Evolutionary conservation across 2,888 invertebrate species (phyloP), one percentile per base, ranked within the genome.

Genomic region (Polietes domitor): DNA sequence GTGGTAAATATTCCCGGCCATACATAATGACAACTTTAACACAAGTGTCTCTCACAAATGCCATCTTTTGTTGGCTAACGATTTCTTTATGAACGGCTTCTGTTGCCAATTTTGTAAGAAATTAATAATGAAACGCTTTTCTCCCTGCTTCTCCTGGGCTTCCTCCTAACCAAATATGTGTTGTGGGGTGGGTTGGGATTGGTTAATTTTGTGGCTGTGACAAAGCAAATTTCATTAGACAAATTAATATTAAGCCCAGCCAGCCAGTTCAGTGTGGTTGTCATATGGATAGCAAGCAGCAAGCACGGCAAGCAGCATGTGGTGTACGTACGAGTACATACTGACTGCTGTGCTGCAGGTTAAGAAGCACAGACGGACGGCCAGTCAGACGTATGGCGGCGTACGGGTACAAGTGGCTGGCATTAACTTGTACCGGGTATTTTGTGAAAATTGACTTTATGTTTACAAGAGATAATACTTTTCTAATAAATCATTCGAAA

Each of bases 381-480:
- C 9, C 4, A 32, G 32, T 32, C 5, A 32, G 32, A 9, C 32
- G 9, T n/a, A n/a, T n/a, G 32, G 70, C n/a, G 61, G 53, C 12
- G 19, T 53, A n/a, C n/a, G n/a, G n/a, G 53, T 21, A 89, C 89
- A 89, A 89, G 87, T 89, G 88, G 88, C 81, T 89, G 88, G 88
- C 81, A 88, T 90, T 90, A 89, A 89, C 87, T 83, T 85, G 82
- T 86, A 83, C 26, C 47, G 47, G 19, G 41, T 74, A 74, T 75
- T 82, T 80, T 65, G 26, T 71, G 88, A 87, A 88, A 89, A 89
- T 87, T 89, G 88, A 90, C 90, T 90, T 80, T 72, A 50, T 91
- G 91, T 91, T 91, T 91, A 91, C 91, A 89, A 82, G 88, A 90
- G 91, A 90, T 90, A 90, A 89, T 89, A 88, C 87, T 88, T 85